Evolutionary conservation across 2,113 vertebrate species (phyloP).

Genomic region (Engraulis encrasicolus): DNA sequence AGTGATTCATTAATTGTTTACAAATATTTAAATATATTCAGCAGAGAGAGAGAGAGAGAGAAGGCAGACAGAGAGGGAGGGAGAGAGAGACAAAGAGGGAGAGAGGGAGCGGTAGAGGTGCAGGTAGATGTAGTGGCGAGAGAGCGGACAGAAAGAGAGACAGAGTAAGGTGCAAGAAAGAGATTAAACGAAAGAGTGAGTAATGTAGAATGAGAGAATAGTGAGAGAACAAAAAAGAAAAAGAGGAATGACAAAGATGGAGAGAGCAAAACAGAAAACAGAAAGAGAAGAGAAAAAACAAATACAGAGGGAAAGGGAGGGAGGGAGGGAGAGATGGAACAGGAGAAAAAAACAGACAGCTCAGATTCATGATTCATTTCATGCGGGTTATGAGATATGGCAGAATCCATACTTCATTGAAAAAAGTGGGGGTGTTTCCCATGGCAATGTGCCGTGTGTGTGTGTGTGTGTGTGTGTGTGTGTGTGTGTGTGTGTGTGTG

Average conservation of each 20-base stretch:
- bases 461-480: not conserved
- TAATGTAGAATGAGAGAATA: not conserved
- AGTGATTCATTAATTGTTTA: no score
- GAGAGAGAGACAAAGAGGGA: not conserved
- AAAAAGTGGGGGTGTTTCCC: not conserved
- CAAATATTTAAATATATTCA: no score
- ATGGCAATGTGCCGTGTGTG: not conserved
- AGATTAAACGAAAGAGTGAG: not conserved
- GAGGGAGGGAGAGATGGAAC: not conserved
- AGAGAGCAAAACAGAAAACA: not conserved
- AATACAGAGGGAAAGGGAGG: not conserved
- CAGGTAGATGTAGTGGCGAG: not conserved
- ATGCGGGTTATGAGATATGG: constrained; percentile 1
- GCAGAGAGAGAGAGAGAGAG: not conserved
- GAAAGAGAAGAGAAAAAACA: not conserved
- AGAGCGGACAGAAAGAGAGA: not conserved
- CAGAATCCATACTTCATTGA: not conserved
- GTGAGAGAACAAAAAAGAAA: not conserved
- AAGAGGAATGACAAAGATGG: not conserved
- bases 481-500: no score
- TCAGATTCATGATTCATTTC: constrained; percentile 14
- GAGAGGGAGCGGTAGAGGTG: not conserved
- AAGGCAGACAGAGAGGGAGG: not conserved
- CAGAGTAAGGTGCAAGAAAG: not conserved
- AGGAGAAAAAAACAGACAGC: not conserved